These are phyloP conservation scores for Hypomesus transpacificus DNA, from an alignment of 2,113 vertebrate species.

Conservation along the genomic window DNA sequence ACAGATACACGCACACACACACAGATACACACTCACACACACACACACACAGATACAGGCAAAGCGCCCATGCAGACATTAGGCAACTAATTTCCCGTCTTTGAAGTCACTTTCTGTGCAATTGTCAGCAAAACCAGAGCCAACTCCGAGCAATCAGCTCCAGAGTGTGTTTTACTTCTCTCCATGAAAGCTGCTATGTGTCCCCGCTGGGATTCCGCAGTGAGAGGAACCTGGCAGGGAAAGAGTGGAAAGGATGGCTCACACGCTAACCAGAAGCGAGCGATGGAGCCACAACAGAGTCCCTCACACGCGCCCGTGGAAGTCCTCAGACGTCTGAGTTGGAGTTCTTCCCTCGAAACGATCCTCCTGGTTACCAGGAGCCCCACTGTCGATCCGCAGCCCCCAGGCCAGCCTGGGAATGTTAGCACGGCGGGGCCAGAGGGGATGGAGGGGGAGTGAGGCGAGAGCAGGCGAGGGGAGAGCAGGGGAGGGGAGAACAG, in stretches of 20 bases:
- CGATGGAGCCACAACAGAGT: slow-evolving; percentile 21
- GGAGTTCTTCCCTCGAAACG: neutral
- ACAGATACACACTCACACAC: neutral
- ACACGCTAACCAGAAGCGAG: neutral
- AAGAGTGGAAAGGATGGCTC: neutral
- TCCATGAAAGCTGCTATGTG: neutral
- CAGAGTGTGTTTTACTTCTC: slow-evolving; percentile 36
- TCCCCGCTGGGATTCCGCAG: slow-evolving; percentile 2
- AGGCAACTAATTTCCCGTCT: slow-evolving; percentile 21
- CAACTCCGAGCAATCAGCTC: slow-evolving; percentile 24
- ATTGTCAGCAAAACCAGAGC: slow-evolving; percentile 23
- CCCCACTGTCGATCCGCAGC: slow-evolving; percentile 16
- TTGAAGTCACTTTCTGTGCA: slow-evolving; percentile 28
- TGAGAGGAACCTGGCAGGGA: neutral
- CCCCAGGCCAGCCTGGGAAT: neutral
- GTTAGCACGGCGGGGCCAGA: neutral
- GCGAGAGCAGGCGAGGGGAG: neutral
- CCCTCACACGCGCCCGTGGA: slow-evolving; percentile 29
- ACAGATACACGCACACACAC: neutral
- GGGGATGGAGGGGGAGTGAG: neutral
- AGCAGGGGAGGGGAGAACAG: neutral
- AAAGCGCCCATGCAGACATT: slow-evolving; percentile 16
- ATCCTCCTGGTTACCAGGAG: neutral
- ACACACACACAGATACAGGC: slow-evolving; percentile 10
- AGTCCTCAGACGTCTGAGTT: slow-evolving; percentile 10